Evolutionary conservation across 35 echinoderm and acorn worm species (phyloP).

Genomic region (Diadema setosum): DNA sequence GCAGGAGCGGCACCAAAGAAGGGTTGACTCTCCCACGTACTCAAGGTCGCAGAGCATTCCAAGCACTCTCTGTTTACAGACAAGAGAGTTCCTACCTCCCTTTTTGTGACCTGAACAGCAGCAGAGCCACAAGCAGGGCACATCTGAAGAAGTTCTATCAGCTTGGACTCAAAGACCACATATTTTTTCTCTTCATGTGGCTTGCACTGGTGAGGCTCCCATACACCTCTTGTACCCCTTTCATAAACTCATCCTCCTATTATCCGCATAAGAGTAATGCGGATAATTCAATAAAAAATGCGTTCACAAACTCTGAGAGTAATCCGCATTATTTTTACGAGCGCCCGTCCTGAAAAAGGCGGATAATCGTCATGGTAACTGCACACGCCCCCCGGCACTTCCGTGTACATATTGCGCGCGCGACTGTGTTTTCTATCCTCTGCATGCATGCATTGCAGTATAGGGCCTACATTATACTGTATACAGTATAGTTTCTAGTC

Average conservation of each 20-base stretch:
- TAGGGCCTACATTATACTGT: no score
- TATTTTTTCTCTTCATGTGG: not conserved
- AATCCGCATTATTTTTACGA: no score
- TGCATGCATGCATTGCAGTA: no score
- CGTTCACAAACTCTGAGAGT: no score
- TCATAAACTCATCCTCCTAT: no score
- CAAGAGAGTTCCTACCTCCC: not conserved
- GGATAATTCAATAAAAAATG: no score
- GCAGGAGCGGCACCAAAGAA: slow-evolving; percentile 35
- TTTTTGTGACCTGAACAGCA: not conserved
- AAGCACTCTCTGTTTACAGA: not conserved
- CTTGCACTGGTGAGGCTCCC: not conserved
- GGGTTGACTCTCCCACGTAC: slow-evolving; percentile 52
- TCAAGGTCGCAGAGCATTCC: not conserved
- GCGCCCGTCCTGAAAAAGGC: no score
- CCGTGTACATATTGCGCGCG: not conserved
- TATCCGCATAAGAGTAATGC: no score
- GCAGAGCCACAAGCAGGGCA: not conserved
- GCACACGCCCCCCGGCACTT: not conserved
- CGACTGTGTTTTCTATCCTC: not conserved
- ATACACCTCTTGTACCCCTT: not conserved
- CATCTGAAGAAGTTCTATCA: not conserved
- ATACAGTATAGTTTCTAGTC: not conserved
- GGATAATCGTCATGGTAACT: no score
- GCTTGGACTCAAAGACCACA: not conserved